Conservation (phyloP, 2,797 vertebrate genomes). For the Capromys pilorides region DNA sequence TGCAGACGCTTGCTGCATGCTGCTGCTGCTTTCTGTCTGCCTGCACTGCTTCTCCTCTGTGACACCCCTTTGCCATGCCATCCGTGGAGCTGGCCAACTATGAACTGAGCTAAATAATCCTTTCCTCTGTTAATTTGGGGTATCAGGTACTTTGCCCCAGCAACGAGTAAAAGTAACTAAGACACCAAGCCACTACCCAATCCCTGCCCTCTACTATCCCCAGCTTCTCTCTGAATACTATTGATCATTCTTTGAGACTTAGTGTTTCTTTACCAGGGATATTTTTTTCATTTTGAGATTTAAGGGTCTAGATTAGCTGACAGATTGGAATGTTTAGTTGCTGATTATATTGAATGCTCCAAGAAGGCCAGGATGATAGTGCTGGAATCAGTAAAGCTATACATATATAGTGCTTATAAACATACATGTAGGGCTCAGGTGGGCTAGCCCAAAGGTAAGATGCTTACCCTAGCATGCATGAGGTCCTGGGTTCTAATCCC, state of each 20-base stretch:
- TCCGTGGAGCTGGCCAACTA: not conserved
- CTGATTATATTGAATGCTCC: not conserved
- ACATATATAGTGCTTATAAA: not conserved
- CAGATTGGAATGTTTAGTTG: not conserved
- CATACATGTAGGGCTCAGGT: too few relatives aligned
- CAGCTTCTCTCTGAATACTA: not conserved
- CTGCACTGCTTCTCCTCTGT: not conserved
- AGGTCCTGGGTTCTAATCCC: not conserved
- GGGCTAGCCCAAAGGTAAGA: too few relatives aligned
- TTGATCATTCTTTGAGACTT: conserved; percentile 16
- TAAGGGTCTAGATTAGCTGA: not conserved
- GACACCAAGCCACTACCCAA: not conserved
- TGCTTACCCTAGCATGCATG: too few relatives aligned
- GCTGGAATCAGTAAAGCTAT: not conserved
- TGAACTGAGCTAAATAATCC: not conserved
- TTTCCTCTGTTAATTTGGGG: not conserved
- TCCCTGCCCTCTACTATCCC: too few relatives aligned
- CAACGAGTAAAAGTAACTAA: not conserved
- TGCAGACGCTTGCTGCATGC: too few relatives aligned
- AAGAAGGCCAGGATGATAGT: not conserved
- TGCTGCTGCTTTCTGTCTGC: not conserved
- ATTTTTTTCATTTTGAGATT: conserved; percentile 41
- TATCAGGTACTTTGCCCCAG: not conserved
- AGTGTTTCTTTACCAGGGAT: not conserved
- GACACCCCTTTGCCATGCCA: not conserved